phyloP scores from a whole-genome alignment of 2,888 invertebrate species.

The Hermodice carunculata region DNA sequence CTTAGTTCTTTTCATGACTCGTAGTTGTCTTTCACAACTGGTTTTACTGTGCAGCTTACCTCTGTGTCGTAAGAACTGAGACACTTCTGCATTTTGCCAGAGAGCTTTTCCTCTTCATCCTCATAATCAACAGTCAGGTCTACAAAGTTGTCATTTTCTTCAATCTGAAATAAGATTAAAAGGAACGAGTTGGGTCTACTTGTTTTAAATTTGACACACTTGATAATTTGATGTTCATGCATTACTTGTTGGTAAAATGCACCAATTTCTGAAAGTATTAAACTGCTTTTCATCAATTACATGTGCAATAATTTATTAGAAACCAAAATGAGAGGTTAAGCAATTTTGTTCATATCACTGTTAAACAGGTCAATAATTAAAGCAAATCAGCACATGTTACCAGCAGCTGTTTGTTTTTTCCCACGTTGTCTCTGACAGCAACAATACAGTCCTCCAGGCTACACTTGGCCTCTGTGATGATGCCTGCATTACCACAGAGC shows the following conservation, averaged over 20 bases:
- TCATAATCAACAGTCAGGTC: conserved; percentile 1
- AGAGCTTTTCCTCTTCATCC: conserved; percentile 8
- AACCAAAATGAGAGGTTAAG: too few relatives aligned
- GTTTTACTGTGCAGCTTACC: too few relatives aligned
- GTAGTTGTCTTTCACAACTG: too few relatives aligned
- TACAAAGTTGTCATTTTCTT: conserved; percentile 5
- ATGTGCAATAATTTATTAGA: too few relatives aligned
- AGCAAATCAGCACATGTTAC: too few relatives aligned
- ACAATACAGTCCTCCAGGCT: conserved; percentile 31
- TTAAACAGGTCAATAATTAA: too few relatives aligned
- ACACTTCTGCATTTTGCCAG: conserved; percentile 1
- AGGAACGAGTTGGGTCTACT: too few relatives aligned
- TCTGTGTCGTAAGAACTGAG: background rate
- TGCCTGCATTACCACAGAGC: conserved; percentile 21
- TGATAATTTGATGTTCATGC: background rate
- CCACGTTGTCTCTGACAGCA: conserved; percentile 13
- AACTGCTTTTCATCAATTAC: background rate
- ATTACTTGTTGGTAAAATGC: background rate
- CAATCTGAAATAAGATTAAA: conserved; percentile 2
- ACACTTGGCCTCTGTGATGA: conserved; percentile 1
- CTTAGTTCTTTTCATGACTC: too few relatives aligned
- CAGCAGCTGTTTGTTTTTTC: too few relatives aligned
- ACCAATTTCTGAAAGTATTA: background rate
- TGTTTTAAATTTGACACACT: too few relatives aligned
- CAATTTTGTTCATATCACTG: too few relatives aligned